Conservation (phyloP, 2,113 vertebrate genomes). For the Varanus komodoensis region DNA sequence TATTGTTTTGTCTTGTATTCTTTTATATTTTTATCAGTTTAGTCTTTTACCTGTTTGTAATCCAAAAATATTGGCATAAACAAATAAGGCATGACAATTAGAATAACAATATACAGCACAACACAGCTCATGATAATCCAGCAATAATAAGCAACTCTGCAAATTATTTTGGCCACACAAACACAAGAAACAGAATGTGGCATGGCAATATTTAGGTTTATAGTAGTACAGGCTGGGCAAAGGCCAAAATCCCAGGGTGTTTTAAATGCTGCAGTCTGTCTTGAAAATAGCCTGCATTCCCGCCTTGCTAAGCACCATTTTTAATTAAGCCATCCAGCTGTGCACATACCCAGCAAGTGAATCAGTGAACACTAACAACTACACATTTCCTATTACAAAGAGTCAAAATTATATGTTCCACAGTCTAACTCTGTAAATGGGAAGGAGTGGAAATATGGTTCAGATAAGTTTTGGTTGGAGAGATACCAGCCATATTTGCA, state of each 20-base stretch:
- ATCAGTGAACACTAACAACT: not conserved
- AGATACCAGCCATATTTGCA: not conserved
- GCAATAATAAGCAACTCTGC: not conserved
- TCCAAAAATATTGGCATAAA: too few relatives aligned
- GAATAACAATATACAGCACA: too few relatives aligned
- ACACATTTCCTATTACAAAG: constrained; percentile 11
- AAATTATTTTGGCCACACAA: not conserved
- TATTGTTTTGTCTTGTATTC: too few relatives aligned
- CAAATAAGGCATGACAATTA: too few relatives aligned
- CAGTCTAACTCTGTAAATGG: constrained; percentile 17
- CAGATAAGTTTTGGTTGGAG: not conserved
- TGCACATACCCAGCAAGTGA: not conserved
- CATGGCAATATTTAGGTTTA: not conserved
- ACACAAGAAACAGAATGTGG: not conserved
- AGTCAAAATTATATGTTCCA: constrained; percentile 19
- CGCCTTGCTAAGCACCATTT: constrained; percentile 4
- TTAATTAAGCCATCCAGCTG: constrained; percentile 26
- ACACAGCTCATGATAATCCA: not conserved
- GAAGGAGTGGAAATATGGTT: not conserved
- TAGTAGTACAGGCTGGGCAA: not conserved
- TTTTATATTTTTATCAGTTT: too few relatives aligned
- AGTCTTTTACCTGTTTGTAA: too few relatives aligned
- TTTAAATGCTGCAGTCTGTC: constrained; percentile 13
- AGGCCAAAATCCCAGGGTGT: not conserved
- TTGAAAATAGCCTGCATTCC: constrained; percentile 3